phyloP scores from a whole-genome alignment of 2,888 invertebrate genomes.

The Sabellastarte sp. region DNA sequence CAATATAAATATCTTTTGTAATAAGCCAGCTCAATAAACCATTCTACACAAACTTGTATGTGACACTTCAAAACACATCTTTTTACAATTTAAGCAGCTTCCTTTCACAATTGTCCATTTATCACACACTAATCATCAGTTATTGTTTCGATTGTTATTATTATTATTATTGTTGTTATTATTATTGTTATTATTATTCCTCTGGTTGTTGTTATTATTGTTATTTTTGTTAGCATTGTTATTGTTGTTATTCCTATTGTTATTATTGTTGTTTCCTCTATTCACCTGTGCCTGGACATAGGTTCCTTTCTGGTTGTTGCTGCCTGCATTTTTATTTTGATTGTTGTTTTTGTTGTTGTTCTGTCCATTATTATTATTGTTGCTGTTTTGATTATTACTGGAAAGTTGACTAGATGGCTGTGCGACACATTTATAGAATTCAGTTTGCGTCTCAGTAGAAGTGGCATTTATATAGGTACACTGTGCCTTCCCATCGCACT shows the following conservation, averaged over 20 bases:
- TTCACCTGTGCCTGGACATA: too few relatives aligned
- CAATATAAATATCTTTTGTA: too few relatives aligned
- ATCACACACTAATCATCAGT: neutral
- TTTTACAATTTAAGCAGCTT: too few relatives aligned
- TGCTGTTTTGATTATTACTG: neutral
- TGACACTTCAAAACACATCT: too few relatives aligned
- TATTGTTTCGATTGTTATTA: neutral
- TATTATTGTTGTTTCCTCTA: neutral
- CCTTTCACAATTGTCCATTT: neutral
- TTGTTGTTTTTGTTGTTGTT: neutral
- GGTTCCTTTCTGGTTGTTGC: neutral
- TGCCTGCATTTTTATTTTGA: neutral
- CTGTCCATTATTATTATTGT: neutral
- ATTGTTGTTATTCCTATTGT: neutral
- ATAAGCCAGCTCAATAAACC: too few relatives aligned
- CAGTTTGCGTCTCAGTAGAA: neutral
- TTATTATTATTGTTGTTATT: neutral
- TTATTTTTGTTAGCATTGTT: neutral
- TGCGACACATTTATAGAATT: neutral
- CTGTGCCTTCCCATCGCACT: neutral
- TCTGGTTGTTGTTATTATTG: neutral
- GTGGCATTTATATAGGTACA: neutral
- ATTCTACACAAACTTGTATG: too few relatives aligned
- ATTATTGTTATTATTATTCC: neutral
- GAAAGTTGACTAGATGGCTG: neutral